These are phyloP conservation scores for Arion vulgaris DNA, from an alignment of 1,140 invertebrate species.

Conservation along the genomic window DNA sequence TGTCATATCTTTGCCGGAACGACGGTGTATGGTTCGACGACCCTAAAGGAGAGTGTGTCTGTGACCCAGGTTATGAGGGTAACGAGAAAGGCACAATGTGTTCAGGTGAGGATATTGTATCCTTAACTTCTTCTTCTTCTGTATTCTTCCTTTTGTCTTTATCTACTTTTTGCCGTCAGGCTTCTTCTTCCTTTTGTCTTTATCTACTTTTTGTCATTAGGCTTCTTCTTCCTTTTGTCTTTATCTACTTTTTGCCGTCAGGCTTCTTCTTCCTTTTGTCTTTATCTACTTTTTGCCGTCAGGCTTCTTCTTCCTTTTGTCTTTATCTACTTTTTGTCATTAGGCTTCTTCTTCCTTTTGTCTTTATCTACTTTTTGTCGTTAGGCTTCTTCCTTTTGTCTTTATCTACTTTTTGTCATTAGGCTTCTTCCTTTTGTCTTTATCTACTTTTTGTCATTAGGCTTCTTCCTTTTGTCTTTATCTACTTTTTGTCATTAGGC, in stretches of 20 bases:
- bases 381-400: no score
- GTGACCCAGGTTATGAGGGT: conserved; percentile 93
- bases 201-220: neutral
- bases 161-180: neutral
- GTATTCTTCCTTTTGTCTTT: neutral
- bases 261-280: neutral
- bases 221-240: neutral
- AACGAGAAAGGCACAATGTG: conserved; percentile 74
- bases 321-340: no score
- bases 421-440: no score
- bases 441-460: no score
- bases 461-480: no score
- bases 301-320: neutral
- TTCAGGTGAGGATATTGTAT: conserved; percentile 32
- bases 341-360: no score
- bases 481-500: no score
- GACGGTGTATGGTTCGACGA: conserved; percentile 93
- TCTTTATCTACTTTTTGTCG: no score
- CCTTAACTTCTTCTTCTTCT: neutral
- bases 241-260: neutral
- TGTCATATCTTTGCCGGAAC: conserved; percentile 91
- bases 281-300: neutral
- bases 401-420: no score
- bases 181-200: neutral
- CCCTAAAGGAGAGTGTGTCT: conserved; percentile 88